Conservation (phyloP, 2,113 vertebrate genomes). For the Onychostoma macrolepis region DNA sequence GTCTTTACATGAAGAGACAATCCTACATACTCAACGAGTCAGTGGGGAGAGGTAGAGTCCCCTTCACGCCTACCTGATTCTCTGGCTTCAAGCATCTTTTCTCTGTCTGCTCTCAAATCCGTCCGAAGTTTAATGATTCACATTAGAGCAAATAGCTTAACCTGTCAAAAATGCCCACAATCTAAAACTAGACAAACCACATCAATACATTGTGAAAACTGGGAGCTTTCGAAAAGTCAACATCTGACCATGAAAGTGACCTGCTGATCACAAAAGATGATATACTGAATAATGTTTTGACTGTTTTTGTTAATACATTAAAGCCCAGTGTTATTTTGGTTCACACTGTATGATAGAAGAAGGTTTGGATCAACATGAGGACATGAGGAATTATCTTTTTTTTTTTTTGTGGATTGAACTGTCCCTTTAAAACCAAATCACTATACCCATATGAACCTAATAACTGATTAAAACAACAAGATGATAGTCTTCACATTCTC, state of each 20-base stretch:
- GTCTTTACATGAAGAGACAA: conserved; percentile 58
- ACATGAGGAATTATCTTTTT: background rate
- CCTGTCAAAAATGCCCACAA: background rate
- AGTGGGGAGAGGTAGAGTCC: conserved; percentile 66
- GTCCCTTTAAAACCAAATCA: background rate
- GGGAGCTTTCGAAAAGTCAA: background rate
- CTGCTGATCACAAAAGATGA: background rate
- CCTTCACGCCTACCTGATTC: conserved; percentile 69
- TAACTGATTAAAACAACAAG: background rate
- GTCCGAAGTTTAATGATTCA: background rate
- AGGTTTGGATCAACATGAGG: background rate
- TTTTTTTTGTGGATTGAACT: background rate
- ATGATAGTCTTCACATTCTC: background rate
- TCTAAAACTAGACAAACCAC: background rate
- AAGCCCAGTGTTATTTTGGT: background rate
- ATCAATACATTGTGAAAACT: background rate
- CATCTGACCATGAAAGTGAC: background rate
- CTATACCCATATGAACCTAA: background rate
- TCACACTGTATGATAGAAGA: background rate
- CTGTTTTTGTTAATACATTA: background rate
- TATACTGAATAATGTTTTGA: background rate
- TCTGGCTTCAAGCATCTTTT: conserved; percentile 36
- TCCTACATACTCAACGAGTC: conserved; percentile 61
- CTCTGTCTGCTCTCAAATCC: background rate
- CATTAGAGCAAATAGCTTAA: background rate